These are phyloP conservation scores for Acanthisitta chloris DNA, from an alignment of 2,113 vertebrate species.

Conservation along the genomic window DNA sequence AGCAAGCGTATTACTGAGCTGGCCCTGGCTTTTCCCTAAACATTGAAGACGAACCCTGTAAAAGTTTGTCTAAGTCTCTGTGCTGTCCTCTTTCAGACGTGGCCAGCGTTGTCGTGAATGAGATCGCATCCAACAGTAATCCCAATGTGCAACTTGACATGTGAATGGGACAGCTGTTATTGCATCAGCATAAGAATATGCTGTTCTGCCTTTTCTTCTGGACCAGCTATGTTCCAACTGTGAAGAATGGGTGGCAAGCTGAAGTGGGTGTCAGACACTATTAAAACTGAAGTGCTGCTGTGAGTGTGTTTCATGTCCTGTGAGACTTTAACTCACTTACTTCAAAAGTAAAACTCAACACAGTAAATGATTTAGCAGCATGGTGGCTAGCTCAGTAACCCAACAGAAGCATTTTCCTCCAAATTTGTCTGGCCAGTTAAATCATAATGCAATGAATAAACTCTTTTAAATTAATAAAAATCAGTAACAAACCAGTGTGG, in stretches of 20 bases:
- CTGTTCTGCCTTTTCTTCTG: background rate
- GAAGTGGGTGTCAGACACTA: background rate
- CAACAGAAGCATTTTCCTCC: background rate
- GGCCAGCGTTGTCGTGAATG: background rate
- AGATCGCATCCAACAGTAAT: fast-evolving
- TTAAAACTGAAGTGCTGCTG: background rate
- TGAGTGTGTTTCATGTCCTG: background rate
- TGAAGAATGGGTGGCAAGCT: background rate
- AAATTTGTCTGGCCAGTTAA: background rate
- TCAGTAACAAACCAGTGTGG: background rate
- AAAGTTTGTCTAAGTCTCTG: background rate
- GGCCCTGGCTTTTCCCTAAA: background rate
- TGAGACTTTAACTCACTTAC: background rate
- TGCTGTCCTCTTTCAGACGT: background rate
- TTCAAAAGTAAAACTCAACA: background rate
- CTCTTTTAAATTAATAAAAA: background rate
- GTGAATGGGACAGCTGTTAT: background rate
- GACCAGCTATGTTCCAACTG: background rate
- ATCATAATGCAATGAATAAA: background rate
- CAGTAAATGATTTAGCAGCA: background rate
- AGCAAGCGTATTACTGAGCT: background rate
- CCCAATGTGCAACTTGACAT: fast-evolving
- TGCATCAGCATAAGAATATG: background rate
- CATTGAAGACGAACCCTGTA: background rate
- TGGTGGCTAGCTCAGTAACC: background rate